phyloP scores from a whole-genome alignment of 2,113 vertebrate species.

The Plectropomus leopardus region DNA sequence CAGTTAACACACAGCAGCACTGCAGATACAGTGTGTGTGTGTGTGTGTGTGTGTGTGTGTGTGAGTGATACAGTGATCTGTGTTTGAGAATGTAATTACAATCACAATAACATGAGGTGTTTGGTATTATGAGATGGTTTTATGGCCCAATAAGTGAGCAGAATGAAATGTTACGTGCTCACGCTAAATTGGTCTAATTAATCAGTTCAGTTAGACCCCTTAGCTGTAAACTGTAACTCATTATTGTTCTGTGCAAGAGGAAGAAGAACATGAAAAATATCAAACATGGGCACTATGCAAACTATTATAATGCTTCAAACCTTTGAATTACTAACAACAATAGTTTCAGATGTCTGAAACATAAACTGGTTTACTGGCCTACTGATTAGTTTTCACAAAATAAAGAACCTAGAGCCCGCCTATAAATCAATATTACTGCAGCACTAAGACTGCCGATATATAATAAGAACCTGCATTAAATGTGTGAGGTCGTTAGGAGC shows the following conservation, averaged over 20 bases:
- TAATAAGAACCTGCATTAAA: too few relatives aligned
- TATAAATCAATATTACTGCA: background rate
- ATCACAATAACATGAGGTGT: conserved; percentile 3
- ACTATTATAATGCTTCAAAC: background rate
- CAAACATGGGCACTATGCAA: background rate
- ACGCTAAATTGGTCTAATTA: background rate
- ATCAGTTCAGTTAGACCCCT: background rate
- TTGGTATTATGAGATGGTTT: background rate
- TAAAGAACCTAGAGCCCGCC: background rate
- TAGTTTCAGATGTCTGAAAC: background rate
- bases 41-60: background rate
- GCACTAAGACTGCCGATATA: background rate
- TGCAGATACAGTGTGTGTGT: background rate
- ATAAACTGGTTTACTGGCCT: background rate
- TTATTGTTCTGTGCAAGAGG: background rate
- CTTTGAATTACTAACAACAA: background rate
- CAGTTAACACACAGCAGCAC: conserved; percentile 12
- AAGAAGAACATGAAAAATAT: background rate
- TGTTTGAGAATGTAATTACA: background rate
- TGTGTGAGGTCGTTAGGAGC: background rate
- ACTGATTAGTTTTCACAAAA: background rate
- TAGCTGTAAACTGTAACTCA: background rate
- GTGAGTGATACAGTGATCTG: conserved; percentile 4
- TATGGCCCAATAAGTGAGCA: background rate
- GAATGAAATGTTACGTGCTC: background rate